These are phyloP conservation scores for Aproaerema taeniolella DNA, from an alignment of 2,888 invertebrate species.

Conservation along the genomic window DNA sequence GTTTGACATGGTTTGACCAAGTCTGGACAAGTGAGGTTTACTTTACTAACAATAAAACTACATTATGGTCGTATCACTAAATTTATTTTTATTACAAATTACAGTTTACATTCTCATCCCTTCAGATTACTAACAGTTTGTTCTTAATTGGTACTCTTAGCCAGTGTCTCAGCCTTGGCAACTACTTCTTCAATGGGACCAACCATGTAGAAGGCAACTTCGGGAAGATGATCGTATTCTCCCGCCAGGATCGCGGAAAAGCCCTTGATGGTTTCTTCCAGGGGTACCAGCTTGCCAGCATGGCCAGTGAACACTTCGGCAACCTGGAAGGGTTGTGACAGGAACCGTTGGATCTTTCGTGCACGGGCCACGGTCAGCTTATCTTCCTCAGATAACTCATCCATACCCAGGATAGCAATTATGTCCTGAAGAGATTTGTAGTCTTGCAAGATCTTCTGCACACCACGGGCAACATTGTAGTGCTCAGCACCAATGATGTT, in stretches of 20 bases:
- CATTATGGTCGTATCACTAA: conserved; percentile 9
- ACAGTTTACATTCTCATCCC: conserved; percentile 37
- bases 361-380: conserved; percentile 95
- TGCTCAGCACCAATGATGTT: conserved; percentile 93
- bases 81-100: conserved; percentile 21
- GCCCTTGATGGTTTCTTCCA: conserved; percentile 92
- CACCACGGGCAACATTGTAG: conserved; percentile 92
- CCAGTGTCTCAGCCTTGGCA: conserved; percentile 88
- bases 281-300: conserved; percentile 91
- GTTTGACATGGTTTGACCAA: neutral
- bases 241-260: conserved; percentile 90
- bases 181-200: conserved; percentile 87
- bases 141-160: conserved; percentile 84
- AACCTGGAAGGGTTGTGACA: conserved; percentile 95
- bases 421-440: conserved; percentile 89
- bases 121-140: conserved; percentile 29
- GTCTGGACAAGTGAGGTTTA: too few species aligned
- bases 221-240: conserved; percentile 91
- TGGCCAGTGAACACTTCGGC: conserved; percentile 97
- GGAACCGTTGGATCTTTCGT: conserved; percentile 95
- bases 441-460: conserved; percentile 94
- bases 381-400: conserved; percentile 95
- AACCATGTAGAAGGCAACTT: conserved; percentile 94
- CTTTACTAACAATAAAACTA: too few species aligned
- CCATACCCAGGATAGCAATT: conserved; percentile 93